Evolutionary conservation across 2,888 invertebrate genomes (phyloP), one percentile per base, ranked within the genome.

Genomic region (Clepsis dumicolana): DNA sequence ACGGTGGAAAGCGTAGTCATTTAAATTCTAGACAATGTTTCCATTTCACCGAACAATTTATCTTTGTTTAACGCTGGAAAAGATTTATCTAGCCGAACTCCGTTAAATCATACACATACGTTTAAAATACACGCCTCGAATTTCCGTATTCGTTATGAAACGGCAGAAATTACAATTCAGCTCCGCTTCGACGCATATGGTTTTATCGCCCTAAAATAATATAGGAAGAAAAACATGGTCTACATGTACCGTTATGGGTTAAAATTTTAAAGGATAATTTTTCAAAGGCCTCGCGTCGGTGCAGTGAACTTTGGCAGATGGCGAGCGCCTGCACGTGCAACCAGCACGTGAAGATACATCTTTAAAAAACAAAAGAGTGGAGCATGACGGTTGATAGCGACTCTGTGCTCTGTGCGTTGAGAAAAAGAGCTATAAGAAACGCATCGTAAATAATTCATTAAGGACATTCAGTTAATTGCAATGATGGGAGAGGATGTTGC

Each of bases 291-390:
- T 41, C 50, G 64, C 54, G 16, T 53, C 35, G 25, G 68, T 68
- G 68, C 68, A 68, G 41, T 63, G 68, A 68, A 68, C 68, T 64
- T 53, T 56, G 64, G 52, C 68, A 68, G 68, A 68, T 68, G 68
- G 57, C 52, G 32, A 44, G 53, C 64, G 64, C 57, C 52, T 68
- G 59, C 68, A 68, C 68, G 68, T 68, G 68, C 68, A 68, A 24
- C 14, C 63, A 68, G 64, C 68, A 68, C 68, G 68, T 68, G 68
- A 59, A 52, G 63, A 56, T 29, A 52, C 57, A 50, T 44, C 48
- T 24, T 48, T 57, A 57, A 67, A 56, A 68, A 68, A 64, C 32
- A 59, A 68, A 68, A 62, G 27, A 59, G 38, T 29, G 38, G 5
- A 52, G 12, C 54, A 21, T 21, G 21, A 12, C 24, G 25, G 10